Conservation (phyloP, 2,797 vertebrate species). For the Sternarchorhynchus goeldii region DNA sequence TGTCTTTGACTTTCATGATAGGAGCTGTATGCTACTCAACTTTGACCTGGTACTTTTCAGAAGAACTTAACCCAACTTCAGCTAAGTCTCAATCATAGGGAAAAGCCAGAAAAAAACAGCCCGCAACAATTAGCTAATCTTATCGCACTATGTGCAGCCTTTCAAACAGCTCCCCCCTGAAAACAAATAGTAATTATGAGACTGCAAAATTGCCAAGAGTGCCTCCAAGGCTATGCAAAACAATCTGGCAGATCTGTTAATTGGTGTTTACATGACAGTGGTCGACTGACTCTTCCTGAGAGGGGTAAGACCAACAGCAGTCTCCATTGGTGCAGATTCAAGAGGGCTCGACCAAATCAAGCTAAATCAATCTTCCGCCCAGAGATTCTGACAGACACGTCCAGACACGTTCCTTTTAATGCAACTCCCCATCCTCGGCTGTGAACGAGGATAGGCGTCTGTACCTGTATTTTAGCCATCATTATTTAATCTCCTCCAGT, state of each 20-base stretch:
- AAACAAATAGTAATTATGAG: slow-evolving; percentile 59
- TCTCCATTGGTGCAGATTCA: background rate
- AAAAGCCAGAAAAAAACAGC: slow-evolving; percentile 22
- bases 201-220: slow-evolving; percentile 45
- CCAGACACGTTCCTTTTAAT: slow-evolving; percentile 17
- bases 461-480: background rate
- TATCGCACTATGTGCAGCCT: slow-evolving; percentile 51
- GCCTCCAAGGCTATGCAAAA: slow-evolving; percentile 51
- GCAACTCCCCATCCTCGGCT: slow-evolving; percentile 16
- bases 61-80: background rate
- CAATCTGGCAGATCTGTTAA: slow-evolving; percentile 56
- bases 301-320: background rate
- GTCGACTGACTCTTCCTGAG: slow-evolving; percentile 39
- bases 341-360: slow-evolving; percentile 22
- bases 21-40: no score
- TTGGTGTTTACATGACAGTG: slow-evolving; percentile 54
- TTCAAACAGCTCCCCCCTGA: slow-evolving; percentile 53
- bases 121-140: slow-evolving; percentile 55
- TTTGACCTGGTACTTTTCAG: no score
- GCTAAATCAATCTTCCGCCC: slow-evolving; percentile 14
- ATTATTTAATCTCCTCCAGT: slow-evolving; percentile 36
- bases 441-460: slow-evolving; percentile 10
- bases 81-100: slow-evolving; percentile 11
- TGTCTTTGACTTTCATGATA: no score
- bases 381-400: slow-evolving; percentile 9